Evolutionary conservation across 1,140 invertebrate species (phyloP).

Genomic region (Cryptotermes secundus): DNA sequence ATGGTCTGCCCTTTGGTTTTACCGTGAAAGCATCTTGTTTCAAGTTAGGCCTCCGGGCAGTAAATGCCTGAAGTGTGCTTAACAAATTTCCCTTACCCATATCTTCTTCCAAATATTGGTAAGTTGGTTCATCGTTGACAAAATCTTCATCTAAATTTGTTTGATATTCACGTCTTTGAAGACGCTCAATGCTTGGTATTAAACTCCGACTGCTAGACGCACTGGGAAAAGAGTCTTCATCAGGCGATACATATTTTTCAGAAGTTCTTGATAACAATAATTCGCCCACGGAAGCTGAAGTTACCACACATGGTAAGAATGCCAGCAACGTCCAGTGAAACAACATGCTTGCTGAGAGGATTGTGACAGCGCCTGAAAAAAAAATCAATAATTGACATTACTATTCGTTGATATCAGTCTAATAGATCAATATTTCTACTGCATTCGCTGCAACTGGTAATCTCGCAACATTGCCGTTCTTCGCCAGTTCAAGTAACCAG

Average conservation of each 20-base stretch:
- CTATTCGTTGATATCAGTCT: too few species aligned
- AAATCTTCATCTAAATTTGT: neutral
- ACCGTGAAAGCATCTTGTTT: neutral
- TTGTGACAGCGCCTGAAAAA: neutral
- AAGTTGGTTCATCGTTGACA: neutral
- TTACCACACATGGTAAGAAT: neutral
- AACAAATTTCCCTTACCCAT: neutral
- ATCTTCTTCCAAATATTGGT: neutral
- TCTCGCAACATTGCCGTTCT: too few species aligned
- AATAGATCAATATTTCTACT: too few species aligned
- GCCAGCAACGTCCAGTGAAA: neutral
- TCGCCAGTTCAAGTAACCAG: too few species aligned
- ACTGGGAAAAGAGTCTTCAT: neutral
- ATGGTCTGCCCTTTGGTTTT: neutral
- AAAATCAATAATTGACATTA: too few species aligned
- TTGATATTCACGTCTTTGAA: neutral
- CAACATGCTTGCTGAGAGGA: neutral
- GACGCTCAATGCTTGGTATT: neutral
- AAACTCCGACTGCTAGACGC: neutral
- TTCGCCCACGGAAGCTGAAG: neutral
- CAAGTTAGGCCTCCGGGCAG: neutral
- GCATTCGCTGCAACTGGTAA: too few species aligned
- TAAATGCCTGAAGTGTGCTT: neutral
- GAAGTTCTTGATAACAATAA: neutral
- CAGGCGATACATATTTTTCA: neutral